phyloP scores from a whole-genome alignment of 2,888 invertebrate genomes.

The Drosophila nr. medialis region DNA sequence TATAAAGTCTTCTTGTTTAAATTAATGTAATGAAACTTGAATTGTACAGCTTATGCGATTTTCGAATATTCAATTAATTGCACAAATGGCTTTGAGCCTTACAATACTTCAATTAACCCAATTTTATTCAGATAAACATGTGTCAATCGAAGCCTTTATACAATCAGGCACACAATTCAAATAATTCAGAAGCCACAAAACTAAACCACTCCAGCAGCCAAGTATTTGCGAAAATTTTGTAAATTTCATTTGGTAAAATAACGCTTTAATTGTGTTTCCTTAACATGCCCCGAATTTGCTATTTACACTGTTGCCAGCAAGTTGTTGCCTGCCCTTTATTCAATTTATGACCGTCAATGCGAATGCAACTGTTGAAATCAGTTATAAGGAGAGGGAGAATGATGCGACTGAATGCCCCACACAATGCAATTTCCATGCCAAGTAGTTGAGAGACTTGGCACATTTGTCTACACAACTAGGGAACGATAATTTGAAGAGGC shows the following conservation, averaged over 20 bases:
- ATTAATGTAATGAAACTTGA: not conserved
- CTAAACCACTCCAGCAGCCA: not conserved
- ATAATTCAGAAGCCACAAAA: slow-evolving; percentile 10
- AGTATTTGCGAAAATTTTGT: slow-evolving; percentile 7
- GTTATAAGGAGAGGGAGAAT: not conserved
- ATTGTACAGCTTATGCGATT: not conserved
- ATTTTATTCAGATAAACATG: slow-evolving; percentile 1
- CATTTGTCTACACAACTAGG: slow-evolving; percentile 67
- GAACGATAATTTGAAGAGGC: slow-evolving; percentile 71
- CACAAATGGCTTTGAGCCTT: slow-evolving; percentile 8
- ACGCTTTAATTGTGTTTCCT: slow-evolving; percentile 3
- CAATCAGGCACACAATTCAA: not conserved
- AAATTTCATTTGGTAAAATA: slow-evolving; percentile 13
- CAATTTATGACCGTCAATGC: slow-evolving; percentile 19
- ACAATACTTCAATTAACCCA: not conserved
- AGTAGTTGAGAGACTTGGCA: slow-evolving; percentile 58
- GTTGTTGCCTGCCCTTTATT: slow-evolving; percentile 1
- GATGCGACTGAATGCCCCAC: not conserved
- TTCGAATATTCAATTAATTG: slow-evolving; percentile 11
- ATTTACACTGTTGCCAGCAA: not conserved
- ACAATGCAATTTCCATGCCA: slow-evolving; percentile 42
- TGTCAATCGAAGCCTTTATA: slow-evolving; percentile 19
- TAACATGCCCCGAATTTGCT: not conserved
- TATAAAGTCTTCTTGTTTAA: not conserved
- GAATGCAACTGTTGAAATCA: slow-evolving; percentile 22